Evolutionary conservation across 2,888 invertebrate genomes (phyloP).

Genomic region (Eledone cirrhosa): DNA sequence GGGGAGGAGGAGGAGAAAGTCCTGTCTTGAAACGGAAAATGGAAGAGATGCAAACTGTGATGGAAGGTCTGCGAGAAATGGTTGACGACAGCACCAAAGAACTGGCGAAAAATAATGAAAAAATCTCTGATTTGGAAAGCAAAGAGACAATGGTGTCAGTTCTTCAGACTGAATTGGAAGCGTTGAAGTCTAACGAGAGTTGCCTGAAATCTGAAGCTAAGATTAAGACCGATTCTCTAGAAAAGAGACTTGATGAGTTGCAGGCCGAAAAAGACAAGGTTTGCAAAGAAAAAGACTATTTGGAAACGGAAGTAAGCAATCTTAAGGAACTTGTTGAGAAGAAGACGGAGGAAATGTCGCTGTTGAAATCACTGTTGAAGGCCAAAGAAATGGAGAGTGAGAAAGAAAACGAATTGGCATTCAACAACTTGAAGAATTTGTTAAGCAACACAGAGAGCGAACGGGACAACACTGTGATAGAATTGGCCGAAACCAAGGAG

Average conservation of each 20-base stretch:
- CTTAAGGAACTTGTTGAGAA: constrained; percentile 32
- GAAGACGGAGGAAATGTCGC: constrained; percentile 8
- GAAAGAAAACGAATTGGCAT: neutral
- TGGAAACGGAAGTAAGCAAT: constrained; percentile 29
- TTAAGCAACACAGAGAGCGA: neutral
- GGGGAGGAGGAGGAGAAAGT: constrained; percentile 20
- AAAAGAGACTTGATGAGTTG: constrained; percentile 30
- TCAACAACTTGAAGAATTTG: neutral
- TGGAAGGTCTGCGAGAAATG: constrained; percentile 43
- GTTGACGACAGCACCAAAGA: constrained; percentile 42
- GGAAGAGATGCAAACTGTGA: constrained; percentile 37
- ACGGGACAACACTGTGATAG: neutral
- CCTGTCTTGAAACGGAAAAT: neutral
- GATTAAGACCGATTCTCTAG: neutral
- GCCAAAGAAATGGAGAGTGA: neutral
- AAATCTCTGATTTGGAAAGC: constrained; percentile 20
- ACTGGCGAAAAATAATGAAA: constrained; percentile 30
- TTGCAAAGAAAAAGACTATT: constrained; percentile 25
- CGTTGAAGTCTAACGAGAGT: constrained; percentile 12
- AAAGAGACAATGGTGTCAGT: constrained; percentile 30
- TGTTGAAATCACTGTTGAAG: neutral
- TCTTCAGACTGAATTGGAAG: constrained; percentile 20
- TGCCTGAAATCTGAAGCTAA: no score
- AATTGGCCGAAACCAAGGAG: neutral
- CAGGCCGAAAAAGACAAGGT: constrained; percentile 33